phyloP scores from a whole-genome alignment of 2,797 vertebrate species.

The Fundulus diaphanus region DNA sequence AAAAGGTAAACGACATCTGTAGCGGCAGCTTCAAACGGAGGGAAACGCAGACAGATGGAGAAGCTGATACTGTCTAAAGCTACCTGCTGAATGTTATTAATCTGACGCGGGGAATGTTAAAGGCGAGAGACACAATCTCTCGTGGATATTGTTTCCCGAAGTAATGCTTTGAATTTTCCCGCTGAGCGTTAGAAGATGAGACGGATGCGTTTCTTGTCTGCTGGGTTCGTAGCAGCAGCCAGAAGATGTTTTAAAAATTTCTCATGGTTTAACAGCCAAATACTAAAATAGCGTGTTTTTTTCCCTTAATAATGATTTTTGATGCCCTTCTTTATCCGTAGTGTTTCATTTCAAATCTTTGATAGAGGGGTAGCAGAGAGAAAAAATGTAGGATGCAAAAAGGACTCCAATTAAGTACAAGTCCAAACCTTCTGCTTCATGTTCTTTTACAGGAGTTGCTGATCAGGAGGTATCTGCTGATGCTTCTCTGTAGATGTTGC shows the following conservation, averaged over 20 bases:
- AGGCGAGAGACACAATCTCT: constrained; percentile 3
- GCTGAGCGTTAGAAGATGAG: background rate
- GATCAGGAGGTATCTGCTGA: background rate
- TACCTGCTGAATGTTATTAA: constrained; percentile 17
- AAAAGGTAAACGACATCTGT: constrained; percentile 20
- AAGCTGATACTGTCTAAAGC: constrained; percentile 31
- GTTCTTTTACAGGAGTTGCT: background rate
- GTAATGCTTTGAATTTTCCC: background rate
- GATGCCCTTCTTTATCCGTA: background rate
- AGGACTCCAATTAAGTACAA: background rate
- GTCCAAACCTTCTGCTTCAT: background rate
- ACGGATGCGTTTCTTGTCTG: background rate
- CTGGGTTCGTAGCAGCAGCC: background rate
- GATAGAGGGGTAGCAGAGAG: background rate
- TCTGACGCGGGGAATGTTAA: constrained; percentile 12
- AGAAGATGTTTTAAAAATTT: background rate
- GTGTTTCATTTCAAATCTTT: background rate
- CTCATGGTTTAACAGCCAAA: background rate
- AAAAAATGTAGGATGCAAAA: background rate
- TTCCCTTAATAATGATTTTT: background rate
- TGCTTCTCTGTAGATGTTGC: background rate
- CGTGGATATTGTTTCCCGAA: background rate
- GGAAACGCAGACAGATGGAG: constrained; percentile 7
- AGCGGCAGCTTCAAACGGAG: constrained; percentile 20
- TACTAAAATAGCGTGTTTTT: background rate